These are phyloP conservation scores for Hydropsyche betteni DNA, from an alignment of 2,888 invertebrate genomes.

Conservation along the genomic window DNA sequence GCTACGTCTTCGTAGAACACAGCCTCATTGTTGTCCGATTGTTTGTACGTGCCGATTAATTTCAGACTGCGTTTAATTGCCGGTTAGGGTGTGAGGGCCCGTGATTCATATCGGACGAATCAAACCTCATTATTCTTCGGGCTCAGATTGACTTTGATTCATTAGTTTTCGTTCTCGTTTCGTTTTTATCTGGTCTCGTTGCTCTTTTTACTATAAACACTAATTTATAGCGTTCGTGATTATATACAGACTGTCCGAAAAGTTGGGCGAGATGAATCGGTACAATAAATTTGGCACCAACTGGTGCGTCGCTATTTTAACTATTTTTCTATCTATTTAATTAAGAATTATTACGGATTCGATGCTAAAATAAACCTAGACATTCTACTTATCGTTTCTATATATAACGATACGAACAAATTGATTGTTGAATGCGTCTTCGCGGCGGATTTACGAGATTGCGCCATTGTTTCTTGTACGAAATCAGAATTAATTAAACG, in stretches of 20 bases:
- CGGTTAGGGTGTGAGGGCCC: slow-evolving; percentile 28
- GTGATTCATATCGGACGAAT: slow-evolving; percentile 40
- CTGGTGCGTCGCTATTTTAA: no score
- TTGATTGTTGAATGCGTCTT: no score
- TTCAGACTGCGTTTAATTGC: slow-evolving; percentile 46
- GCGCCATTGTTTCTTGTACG: not conserved
- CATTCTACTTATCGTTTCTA: no score
- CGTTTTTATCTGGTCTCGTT: slow-evolving; percentile 30
- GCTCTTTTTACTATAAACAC: slow-evolving; percentile 33
- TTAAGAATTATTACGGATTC: no score
- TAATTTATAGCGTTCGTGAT: slow-evolving; percentile 39
- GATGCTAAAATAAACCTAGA: no score
- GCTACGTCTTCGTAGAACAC: slow-evolving; percentile 23
- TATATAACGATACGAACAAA: no score
- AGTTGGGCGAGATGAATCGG: no score
- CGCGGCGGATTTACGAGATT: no score
- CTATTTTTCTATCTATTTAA: no score
- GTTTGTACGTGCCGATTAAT: slow-evolving; percentile 45
- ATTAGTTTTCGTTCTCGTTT: slow-evolving; percentile 48
- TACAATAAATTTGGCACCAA: no score
- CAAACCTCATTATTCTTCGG: slow-evolving; percentile 48
- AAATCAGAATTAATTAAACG: slow-evolving; percentile 23
- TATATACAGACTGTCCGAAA: slow-evolving; percentile 3
- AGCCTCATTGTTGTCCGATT: slow-evolving; percentile 26
- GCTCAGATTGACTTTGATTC: slow-evolving; percentile 50